Base-by-base conservation (phyloP, 2,797 vertebrate species). In the Pogoniulus pusillus region DNA sequence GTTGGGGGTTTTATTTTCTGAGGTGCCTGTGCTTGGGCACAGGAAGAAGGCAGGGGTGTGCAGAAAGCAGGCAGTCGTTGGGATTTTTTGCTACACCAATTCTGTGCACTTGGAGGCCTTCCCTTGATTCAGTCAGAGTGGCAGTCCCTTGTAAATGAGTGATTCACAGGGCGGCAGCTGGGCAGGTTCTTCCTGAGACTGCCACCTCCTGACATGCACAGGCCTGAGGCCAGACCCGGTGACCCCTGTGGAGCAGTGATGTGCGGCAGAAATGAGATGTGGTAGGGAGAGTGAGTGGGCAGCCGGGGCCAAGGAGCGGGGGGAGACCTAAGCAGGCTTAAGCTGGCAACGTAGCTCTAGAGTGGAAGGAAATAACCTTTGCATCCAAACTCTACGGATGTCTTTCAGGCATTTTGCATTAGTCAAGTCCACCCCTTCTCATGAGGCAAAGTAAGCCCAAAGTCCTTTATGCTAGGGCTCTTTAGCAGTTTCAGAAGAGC, bases 81-180 rank as follows among this genome's bases (percentile, higher is more conserved):
- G 39, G 53, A 15, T 87, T 81, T 76, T 73, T 68, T 84, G 87
- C 80, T 84, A 51, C 51, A 54, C 39, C 45, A 66, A 45, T 87
- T 89, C 16, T 7, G 23, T n/a, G 60, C 74, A 34, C 4, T 90
- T 83, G 85, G 57, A 91, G 74, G 37, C 2, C 0, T 82, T 93
- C 43, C 57, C 80, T 92, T 91, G 87, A 84, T 91, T 81, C 85
- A 71, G 51, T 85, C 89, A 68, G 43, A 77, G 81, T 55, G 75
- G 83, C 58, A 84, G n/a, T 63, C 17, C 7, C 5, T 45, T 72
- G 88, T 79, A 81, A 88, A 81, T 49, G 89, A 81, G 53, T 43
- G 64, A 79, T 23, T 93, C 73, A 74, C 65, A 23, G 59, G 64
- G 64, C 8, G 1, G 24, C 4, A 9, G 37, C 66, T 76, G 0